Evolutionary conservation across 2,888 invertebrate genomes (phyloP).

Genomic region (Chorisops tibialis): DNA sequence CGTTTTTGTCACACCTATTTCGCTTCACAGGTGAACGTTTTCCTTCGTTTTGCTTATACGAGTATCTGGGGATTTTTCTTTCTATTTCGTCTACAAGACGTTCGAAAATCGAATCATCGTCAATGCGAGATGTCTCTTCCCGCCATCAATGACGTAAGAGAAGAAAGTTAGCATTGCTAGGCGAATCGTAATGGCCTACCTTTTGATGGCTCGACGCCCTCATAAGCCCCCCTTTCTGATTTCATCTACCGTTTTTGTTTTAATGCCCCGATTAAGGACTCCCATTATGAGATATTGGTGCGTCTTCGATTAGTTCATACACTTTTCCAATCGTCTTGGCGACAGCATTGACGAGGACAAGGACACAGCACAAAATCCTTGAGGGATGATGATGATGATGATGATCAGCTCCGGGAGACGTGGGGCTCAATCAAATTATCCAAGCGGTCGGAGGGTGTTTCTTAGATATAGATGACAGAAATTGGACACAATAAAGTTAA

Average conservation of each 20-base stretch:
- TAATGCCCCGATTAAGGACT: neutral
- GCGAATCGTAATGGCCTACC: neutral
- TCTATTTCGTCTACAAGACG: neutral
- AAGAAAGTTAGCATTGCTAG: neutral
- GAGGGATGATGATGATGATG: too few relatives aligned
- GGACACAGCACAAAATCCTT: too few relatives aligned
- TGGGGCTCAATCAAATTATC: neutral
- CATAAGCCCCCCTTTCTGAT: too few relatives aligned
- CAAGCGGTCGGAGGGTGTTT: too few relatives aligned
- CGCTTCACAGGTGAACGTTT: neutral
- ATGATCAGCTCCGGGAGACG: too few relatives aligned
- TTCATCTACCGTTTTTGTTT: neutral
- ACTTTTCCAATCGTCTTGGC: too few relatives aligned
- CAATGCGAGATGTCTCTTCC: neutral
- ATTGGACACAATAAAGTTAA: constrained; percentile 28
- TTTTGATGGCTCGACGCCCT: too few relatives aligned
- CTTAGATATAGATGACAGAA: neutral
- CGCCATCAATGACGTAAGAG: neutral
- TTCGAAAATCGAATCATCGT: constrained; percentile 23
- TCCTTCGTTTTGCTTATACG: neutral
- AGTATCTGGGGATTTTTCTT: too few relatives aligned
- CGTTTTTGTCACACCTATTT: constrained; percentile 17
- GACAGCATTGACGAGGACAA: too few relatives aligned
- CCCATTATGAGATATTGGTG: neutral
- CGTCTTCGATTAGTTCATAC: too few relatives aligned